Evolutionary conservation across 2,888 invertebrate genomes (phyloP).

Genomic region (Argyresthia goedartella): DNA sequence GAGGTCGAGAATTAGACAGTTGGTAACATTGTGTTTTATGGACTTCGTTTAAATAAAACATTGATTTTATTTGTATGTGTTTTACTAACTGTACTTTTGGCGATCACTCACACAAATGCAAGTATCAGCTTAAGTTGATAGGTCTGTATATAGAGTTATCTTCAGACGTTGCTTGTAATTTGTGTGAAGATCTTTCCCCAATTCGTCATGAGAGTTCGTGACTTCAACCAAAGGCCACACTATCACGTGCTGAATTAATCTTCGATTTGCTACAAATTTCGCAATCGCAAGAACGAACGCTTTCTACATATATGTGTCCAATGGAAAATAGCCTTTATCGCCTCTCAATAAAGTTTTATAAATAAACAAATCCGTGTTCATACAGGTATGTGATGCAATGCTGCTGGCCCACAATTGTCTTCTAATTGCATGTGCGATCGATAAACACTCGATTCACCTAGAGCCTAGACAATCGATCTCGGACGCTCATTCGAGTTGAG

Average conservation of each 20-base stretch:
- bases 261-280: constrained; percentile 11
- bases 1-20: too few relatives aligned
- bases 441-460: constrained; percentile 5
- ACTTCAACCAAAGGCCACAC: background rate
- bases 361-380: background rate
- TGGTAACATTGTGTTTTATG: too few relatives aligned
- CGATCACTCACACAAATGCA: too few relatives aligned
- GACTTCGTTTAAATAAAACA: too few relatives aligned
- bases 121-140: too few relatives aligned
- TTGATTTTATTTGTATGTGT: too few relatives aligned
- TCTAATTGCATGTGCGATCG: constrained; percentile 2
- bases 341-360: background rate
- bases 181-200: too few relatives aligned
- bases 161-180: too few relatives aligned
- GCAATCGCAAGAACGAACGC: constrained; percentile 7
- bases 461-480: background rate
- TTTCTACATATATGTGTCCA: constrained; percentile 1
- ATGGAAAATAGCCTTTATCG: background rate
- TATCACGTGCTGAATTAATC: constrained; percentile 3
- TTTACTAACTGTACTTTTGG: too few relatives aligned
- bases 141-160: too few relatives aligned
- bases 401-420: constrained; percentile 4
- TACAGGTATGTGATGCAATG: constrained; percentile 6
- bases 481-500: background rate
- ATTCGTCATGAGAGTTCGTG: too few relatives aligned